Evolutionary conservation across 92 coral and sea anemone genomes (phyloP), one percentile per base, ranked within the genome.

Genomic region (Paragorgia papillata): DNA sequence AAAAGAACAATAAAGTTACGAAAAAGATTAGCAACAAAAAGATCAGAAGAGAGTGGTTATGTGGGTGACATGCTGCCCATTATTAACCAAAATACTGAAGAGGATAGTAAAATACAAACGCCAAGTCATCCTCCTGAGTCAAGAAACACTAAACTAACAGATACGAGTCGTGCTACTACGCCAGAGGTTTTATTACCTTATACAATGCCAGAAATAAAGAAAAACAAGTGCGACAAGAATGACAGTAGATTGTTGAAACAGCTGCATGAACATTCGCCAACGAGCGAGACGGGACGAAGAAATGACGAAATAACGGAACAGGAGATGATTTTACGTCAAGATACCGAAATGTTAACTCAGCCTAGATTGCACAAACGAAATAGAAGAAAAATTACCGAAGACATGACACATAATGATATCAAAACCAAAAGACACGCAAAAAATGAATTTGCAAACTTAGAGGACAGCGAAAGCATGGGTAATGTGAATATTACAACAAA

Each of bases 351-450:
- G 19, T 71, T 71, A 33, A 55, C 63, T 21, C 65, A 71, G n/a
- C 64, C 78, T 7, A 71, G 50, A 34, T 8, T 71, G 53, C 78
- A 71, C 15, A 71, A 57, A 55, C 30, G 63, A 54, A 31, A 19
- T 26, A 53, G 78, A n/a, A 31, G 78, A 54, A 71, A 71, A 22
- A 40, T 71, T 27, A 55, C 28, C 15, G 78, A 71, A 27, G 78
- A 71, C 5, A 33, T 26, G n/a, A n/a, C 20, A 3, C 20, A 22
- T 56, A 63, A 71, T 1, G 53, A 51, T 14, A 71, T 9, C 10
- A 63, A 34, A 7, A 54, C 22, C 9, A 71, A 54, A 54, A 71
- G 58, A 33, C 64, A 71, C 40, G 64, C 78, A 17, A 71, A 21
- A 25, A 31, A 71, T 17, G 57, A 39, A 26, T 26, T 22, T 2